phyloP scores from a whole-genome alignment of 2,888 invertebrate genomes.

The Nemoura dubitans region DNA sequence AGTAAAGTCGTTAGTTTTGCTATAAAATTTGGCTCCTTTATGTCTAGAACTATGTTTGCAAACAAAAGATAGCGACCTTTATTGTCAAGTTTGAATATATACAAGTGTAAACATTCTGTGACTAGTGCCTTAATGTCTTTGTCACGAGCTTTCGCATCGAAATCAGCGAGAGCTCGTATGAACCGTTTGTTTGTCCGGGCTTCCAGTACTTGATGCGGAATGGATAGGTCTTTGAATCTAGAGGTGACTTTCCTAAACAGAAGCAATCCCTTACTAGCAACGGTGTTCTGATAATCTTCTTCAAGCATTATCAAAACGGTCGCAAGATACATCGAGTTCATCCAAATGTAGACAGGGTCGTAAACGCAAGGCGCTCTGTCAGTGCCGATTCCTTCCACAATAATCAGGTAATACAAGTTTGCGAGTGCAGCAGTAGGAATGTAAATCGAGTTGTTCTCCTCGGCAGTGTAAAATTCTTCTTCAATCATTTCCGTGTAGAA shows the following conservation, averaged over 20 bases:
- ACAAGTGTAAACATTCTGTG: not conserved
- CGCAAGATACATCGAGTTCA: not conserved
- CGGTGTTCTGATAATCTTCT: not conserved
- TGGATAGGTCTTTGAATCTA: not conserved
- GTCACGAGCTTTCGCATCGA: not conserved
- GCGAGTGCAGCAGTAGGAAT: not conserved
- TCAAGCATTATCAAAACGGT: not conserved
- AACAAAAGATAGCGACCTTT: not conserved
- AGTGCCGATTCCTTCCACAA: not conserved
- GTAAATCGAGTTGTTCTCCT: no score
- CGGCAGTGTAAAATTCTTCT: not conserved
- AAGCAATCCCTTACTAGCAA: not conserved
- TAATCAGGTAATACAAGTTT: not conserved
- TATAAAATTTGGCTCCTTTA: no score
- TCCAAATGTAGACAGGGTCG: not conserved
- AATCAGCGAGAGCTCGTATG: not conserved
- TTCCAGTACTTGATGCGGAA: not conserved
- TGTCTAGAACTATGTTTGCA: not conserved
- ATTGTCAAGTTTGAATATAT: not conserved
- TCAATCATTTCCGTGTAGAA: no score
- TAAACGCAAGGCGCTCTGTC: not conserved
- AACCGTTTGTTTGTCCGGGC: not conserved
- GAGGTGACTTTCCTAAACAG: not conserved
- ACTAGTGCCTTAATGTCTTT: not conserved
- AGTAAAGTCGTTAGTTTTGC: no score